phyloP scores from a whole-genome alignment of 2,888 invertebrate genomes.

The Volucella inanis region DNA sequence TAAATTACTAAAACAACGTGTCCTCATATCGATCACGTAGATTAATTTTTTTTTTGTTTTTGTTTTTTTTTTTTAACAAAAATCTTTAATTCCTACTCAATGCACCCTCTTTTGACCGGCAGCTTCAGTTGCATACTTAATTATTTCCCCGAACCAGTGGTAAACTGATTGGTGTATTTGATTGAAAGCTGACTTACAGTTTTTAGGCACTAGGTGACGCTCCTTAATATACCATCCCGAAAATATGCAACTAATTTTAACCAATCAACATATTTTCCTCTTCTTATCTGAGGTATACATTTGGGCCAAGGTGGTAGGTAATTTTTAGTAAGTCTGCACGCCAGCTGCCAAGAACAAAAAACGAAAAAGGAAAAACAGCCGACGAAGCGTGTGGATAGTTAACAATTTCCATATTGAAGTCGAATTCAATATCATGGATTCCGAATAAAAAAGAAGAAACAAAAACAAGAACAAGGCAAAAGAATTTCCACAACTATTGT shows the following conservation, averaged over 20 bases:
- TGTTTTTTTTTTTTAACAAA: neutral
- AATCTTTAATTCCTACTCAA: too few species aligned
- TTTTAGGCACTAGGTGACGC: constrained; percentile 37
- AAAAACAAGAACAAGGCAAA: constrained; percentile 5
- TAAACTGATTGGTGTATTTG: constrained; percentile 40
- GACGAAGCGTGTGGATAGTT: constrained; percentile 9
- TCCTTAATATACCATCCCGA: neutral
- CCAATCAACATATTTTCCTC: too few species aligned
- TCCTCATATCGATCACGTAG: too few species aligned
- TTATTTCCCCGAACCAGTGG: constrained; percentile 27
- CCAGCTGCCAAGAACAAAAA: neutral
- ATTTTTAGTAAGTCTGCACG: too few species aligned
- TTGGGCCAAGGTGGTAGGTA: too few species aligned
- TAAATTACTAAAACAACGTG: too few species aligned
- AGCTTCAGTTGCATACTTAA: constrained; percentile 21
- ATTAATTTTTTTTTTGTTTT: too few species aligned
- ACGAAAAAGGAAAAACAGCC: neutral
- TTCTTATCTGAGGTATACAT: too few species aligned
- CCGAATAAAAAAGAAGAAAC: constrained; percentile 3
- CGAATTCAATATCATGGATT: constrained; percentile 52
- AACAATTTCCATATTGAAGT: constrained; percentile 64
- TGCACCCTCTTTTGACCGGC: constrained; percentile 43
- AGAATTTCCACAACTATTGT: constrained; percentile 54
- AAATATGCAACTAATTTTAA: constrained; percentile 48
- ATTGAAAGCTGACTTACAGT: constrained; percentile 1